Percentiles rank a stretch among this genome's conserved stretches.
Evolutionary conservation across 2,888 invertebrate species (phyloP).

Genomic region (Nysson spinosus): DNA sequence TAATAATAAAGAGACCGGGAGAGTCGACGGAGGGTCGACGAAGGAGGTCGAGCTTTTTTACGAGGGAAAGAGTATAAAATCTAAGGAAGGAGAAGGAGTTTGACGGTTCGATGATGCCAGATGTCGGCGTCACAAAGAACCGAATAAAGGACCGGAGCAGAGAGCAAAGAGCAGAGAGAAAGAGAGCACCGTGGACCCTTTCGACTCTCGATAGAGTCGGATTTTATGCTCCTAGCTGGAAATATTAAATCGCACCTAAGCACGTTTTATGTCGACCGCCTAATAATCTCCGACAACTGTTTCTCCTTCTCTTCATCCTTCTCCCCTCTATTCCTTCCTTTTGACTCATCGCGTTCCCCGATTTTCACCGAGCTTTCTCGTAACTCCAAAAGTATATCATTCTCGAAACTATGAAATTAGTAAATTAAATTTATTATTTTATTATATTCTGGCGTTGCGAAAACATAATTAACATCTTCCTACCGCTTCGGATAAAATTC

Average conservation of each 20-base stretch:
- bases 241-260: constrained; percentile 78
- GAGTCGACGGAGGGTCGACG: constrained; percentile 18
- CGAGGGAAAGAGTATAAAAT: constrained; percentile 47
- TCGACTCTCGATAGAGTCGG: constrained; percentile 63
- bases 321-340: constrained; percentile 10
- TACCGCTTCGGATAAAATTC: no score
- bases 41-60: constrained; percentile 48
- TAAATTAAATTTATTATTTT: no score
- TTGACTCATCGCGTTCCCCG: constrained; percentile 12
- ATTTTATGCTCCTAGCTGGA: constrained; percentile 76
- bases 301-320: constrained; percentile 32
- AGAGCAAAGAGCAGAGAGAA: no score
- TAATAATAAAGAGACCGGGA: constrained; percentile 25
- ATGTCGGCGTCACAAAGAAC: constrained; percentile 60
- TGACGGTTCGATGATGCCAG: constrained; percentile 53
- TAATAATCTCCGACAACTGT: constrained; percentile 67
- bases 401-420: no score
- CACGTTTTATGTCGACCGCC: constrained; percentile 75
- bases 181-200: background rate
- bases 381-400: no score
- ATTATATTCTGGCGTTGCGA: no score
- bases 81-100: constrained; percentile 38
- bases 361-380: background rate
- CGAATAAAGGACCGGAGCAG: constrained; percentile 43
- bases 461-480: no score